phyloP scores from a whole-genome alignment of 2,113 vertebrate genomes.

The Zapus hudsonius region DNA sequence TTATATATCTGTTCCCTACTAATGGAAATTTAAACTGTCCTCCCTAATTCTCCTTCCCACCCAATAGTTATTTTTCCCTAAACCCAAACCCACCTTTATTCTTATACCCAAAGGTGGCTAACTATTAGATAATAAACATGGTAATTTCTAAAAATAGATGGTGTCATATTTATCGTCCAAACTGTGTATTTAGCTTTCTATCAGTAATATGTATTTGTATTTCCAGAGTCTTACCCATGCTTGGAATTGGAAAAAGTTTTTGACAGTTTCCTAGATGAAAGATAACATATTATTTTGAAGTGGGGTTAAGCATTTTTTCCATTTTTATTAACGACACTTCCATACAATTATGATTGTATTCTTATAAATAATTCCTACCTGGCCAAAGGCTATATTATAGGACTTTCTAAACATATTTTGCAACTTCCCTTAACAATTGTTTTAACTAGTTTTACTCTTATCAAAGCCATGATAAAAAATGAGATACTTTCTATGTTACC shows the following conservation, averaged over 20 bases:
- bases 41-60: rapidly evolving
- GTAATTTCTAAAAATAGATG: background rate
- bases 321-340: conserved; percentile 28
- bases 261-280: background rate
- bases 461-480: conserved; percentile 46
- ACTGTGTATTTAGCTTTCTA: conserved; percentile 4
- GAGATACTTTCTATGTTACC: conserved; percentile 9
- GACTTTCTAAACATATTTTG: conserved; percentile 41
- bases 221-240: conserved; percentile 27
- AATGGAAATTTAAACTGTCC: background rate
- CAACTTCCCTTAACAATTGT: conserved; percentile 32
- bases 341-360: conserved; percentile 15
- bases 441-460: conserved; percentile 16
- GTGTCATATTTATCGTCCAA: conserved; percentile 34
- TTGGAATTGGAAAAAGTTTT: conserved; percentile 36
- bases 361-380: conserved; percentile 26
- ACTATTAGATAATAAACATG: background rate
- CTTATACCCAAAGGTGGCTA: background rate
- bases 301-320: background rate
- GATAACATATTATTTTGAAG: conserved; percentile 12
- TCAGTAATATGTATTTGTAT: background rate
- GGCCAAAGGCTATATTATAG: conserved; percentile 33
- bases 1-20: background rate
- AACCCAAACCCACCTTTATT: too few relatives aligned
- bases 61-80: background rate